These are phyloP conservation scores for Chlorospingus semifuscus DNA, from an alignment of 2,797 vertebrate species.

Conservation along the genomic window DNA sequence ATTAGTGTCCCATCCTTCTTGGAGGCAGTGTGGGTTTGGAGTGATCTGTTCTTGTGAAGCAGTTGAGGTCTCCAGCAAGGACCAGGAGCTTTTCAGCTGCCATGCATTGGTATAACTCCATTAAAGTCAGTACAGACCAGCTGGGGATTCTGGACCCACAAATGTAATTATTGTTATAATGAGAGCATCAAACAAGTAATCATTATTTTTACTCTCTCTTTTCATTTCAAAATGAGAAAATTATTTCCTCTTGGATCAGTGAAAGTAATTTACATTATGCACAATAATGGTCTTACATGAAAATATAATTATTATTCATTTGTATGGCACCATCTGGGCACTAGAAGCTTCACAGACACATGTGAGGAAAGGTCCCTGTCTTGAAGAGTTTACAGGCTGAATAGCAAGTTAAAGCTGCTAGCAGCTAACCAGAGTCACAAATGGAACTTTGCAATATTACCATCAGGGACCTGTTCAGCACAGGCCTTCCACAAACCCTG, in stretches of 20 bases:
- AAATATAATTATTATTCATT: constrained; percentile 59
- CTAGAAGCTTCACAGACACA: constrained; percentile 20
- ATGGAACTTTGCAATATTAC: neutral
- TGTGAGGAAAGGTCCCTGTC: constrained; percentile 26
- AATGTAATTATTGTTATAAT: constrained; percentile 55
- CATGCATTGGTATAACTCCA: neutral
- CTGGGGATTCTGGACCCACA: constrained; percentile 57
- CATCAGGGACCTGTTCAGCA: neutral
- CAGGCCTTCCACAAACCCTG: neutral
- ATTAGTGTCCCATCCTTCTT: neutral
- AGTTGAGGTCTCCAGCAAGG: neutral
- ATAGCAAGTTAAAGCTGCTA: neutral
- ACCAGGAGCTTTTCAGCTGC: neutral
- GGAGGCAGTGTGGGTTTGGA: neutral
- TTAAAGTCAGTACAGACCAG: constrained; percentile 33
- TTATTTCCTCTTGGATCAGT: constrained; percentile 65
- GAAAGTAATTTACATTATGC: constrained; percentile 58
- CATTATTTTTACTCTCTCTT: constrained; percentile 63
- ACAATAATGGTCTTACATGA: constrained; percentile 38
- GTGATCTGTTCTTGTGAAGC: neutral
- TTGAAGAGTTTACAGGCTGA: neutral
- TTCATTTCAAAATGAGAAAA: constrained; percentile 60
- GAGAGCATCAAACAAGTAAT: constrained; percentile 57
- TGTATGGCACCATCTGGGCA: constrained; percentile 44
- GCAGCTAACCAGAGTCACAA: neutral